These are phyloP conservation scores for Amaurobius ferox DNA, from an alignment of 2,888 invertebrate species.

Conservation along the genomic window DNA sequence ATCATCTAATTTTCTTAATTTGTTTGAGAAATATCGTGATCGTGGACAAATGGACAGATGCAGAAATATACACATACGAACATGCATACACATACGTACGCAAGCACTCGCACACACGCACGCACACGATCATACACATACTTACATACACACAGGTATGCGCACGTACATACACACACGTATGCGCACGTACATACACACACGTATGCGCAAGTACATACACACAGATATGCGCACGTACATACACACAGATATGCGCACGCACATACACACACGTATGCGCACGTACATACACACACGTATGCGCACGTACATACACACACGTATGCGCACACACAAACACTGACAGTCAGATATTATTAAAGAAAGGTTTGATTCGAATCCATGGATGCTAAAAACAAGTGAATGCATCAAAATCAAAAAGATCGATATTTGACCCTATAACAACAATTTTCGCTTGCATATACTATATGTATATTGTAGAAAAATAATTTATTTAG, in stretches of 20 bases:
- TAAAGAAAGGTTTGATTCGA: too few relatives aligned
- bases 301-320: not conserved
- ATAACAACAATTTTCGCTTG: too few relatives aligned
- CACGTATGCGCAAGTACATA: constrained; percentile 8
- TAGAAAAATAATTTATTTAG: too few relatives aligned
- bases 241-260: constrained; percentile 10
- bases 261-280: constrained; percentile 7
- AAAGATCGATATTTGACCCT: too few relatives aligned
- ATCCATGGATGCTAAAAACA: too few relatives aligned
- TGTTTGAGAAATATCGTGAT: too few relatives aligned
- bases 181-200: not conserved
- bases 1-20: too few relatives aligned
- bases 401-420: too few relatives aligned
- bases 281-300: constrained; percentile 15
- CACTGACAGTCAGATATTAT: too few relatives aligned
- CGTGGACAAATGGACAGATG: not conserved
- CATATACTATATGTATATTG: too few relatives aligned
- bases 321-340: too few relatives aligned
- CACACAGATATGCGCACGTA: constrained; percentile 3
- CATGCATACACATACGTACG: not conserved
- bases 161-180: constrained; percentile 1
- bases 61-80: not conserved
- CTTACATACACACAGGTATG: constrained; percentile 3
- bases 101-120: constrained; percentile 3
- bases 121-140: not conserved